Base-by-base conservation (phyloP, 2,797 vertebrate species). In the Hippoglossus hippoglossus region DNA sequence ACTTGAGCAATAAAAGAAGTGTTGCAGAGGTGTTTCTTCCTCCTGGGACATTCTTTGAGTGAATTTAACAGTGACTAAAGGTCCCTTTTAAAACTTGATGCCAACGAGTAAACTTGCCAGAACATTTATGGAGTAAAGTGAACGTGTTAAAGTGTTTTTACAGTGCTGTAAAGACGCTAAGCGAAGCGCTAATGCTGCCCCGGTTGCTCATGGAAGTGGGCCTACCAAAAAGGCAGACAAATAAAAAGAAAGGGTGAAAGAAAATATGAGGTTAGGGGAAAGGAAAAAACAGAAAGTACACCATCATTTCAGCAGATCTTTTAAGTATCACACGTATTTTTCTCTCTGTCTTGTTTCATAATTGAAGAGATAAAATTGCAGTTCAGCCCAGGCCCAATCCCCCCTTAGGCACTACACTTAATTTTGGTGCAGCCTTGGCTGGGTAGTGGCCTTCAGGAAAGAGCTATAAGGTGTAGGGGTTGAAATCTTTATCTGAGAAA, bases 131-230 rank as follows among this genome's bases (percentile, higher is more conserved):
- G 57, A 81, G 63, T 51, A 19, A 53, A 71, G 21, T 36, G 51
- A 34, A 71, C 31, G 34, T 60, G 51, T 71, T 62, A 73, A 77
- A 65, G 49, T 11, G 58, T n/a, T 54, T 85, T 83, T 71, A 80
- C 25, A 50, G 71, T 15, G 31, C 53, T 66, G 49, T 71, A 72
- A 67, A 73, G 63, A 77, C 70, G 75, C 50, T 2, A 34, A 71
- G 21, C 36, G 65, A 76, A 41, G 44, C n/a, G 46, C 12, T 53
- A 24, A 36, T 24, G 25, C 46, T 1, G 18, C 41, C 16, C 15
- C 12, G 63, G 41, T 61, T 31, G 41, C 18, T 73, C 53, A 36
- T 28, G 1, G 54, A 39, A 13, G 71, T 71, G 4, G 24, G 36
- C 36, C 36, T 39, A 49, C n/a, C 19, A 75, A 64, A 50, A 22